A percentile compares a stretch with the other conserved stretches of the same genome.
Conservation (phyloP, 2,888 invertebrate genomes). For the Bruchidius siliquastri region DNA sequence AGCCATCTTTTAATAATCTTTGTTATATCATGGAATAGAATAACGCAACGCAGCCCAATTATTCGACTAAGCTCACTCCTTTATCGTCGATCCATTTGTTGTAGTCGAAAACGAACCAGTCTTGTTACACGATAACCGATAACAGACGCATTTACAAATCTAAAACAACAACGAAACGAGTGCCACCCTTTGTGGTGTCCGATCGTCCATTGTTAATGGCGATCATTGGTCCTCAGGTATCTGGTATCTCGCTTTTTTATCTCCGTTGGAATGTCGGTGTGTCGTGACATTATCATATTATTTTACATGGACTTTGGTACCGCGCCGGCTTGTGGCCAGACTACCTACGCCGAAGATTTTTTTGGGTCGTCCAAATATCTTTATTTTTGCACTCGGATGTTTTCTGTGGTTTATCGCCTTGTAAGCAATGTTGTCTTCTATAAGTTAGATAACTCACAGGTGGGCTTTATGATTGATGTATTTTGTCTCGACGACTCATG, state of each 20-base stretch:
- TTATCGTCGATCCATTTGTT: neutral
- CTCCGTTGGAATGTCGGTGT: conserved; percentile 23
- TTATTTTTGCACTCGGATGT: neutral
- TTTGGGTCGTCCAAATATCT: neutral
- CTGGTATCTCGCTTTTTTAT: conserved; percentile 16
- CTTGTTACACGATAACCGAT: conserved; percentile 15
- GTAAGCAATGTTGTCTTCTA: neutral
- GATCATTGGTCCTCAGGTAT: conserved; percentile 24
- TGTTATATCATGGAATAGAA: too few relatives aligned
- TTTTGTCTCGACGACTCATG: neutral
- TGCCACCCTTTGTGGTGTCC: conserved; percentile 23
- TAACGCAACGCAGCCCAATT: neutral
- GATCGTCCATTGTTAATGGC: conserved; percentile 21
- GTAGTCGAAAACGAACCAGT: neutral
- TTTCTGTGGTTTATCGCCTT: neutral
- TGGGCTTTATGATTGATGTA: neutral
- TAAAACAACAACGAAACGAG: conserved; percentile 23
- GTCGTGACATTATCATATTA: conserved; percentile 26
- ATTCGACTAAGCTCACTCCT: neutral
- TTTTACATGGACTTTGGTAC: conserved; percentile 17
- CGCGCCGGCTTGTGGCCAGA: neutral
- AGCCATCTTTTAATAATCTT: too few relatives aligned
- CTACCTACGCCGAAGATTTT: neutral
- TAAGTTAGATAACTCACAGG: neutral
- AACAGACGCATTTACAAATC: conserved; percentile 24